Conservation (phyloP, 2,888 invertebrate genomes). For the Polydrusus cervinus region DNA sequence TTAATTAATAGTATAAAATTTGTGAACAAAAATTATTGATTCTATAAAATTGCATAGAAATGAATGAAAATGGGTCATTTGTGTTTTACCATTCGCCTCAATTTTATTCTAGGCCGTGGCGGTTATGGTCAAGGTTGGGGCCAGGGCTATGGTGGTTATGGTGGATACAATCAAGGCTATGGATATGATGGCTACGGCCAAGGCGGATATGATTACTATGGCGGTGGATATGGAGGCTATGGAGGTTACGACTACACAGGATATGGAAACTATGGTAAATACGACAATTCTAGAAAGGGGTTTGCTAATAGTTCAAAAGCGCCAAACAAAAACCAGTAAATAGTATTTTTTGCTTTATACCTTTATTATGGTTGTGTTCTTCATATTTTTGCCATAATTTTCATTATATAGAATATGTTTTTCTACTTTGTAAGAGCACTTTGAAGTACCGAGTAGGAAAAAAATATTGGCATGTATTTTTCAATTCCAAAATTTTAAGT, state of each 20-base stretch:
- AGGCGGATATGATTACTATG: constrained; percentile 74
- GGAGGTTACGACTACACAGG: constrained; percentile 87
- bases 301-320: constrained; percentile 19
- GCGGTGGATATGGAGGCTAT: constrained; percentile 85
- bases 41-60: no score
- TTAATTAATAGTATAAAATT: no score
- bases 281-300: constrained; percentile 64
- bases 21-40: no score
- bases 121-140: constrained; percentile 55
- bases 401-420: constrained; percentile 8
- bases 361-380: constrained; percentile 13
- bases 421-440: constrained; percentile 40
- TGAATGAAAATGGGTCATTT: no score
- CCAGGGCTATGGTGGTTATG: constrained; percentile 68
- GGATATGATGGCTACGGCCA: constrained; percentile 72
- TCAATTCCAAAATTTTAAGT: constrained; percentile 14
- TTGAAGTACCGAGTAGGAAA: constrained; percentile 9
- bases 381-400: constrained; percentile 23
- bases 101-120: constrained; percentile 69
- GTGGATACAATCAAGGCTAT: constrained; percentile 77
- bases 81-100: no score
- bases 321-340: constrained; percentile 27
- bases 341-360: constrained; percentile 19
- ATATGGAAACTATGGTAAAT: constrained; percentile 88
- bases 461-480: constrained; percentile 43